These are phyloP conservation scores for Cynopterus sphinx DNA, from an alignment of 2,797 vertebrate genomes.

Conservation along the genomic window DNA sequence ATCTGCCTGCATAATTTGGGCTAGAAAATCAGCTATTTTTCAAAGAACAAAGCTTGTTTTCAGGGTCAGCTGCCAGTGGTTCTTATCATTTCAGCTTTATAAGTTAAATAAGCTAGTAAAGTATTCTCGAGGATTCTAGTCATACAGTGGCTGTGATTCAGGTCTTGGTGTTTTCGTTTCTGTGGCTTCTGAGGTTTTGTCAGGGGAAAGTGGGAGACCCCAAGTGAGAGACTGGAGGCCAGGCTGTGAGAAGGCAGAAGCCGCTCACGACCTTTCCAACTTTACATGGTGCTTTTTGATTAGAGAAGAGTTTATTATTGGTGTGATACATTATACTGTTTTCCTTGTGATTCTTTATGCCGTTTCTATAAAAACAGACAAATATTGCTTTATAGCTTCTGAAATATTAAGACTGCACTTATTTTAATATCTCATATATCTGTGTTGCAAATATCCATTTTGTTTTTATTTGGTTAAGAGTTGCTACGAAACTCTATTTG, in stretches of 20 bases:
- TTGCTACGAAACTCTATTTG: neutral
- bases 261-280: neutral
- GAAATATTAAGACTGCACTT: neutral
- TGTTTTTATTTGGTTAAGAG: slow-evolving; percentile 20
- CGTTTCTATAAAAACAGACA: neutral
- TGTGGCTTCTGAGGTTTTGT: neutral
- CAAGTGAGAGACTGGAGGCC: neutral
- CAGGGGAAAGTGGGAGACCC: neutral
- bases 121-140: neutral
- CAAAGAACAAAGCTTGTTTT: neutral
- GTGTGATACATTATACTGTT: neutral
- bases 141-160: neutral
- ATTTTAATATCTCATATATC: neutral
- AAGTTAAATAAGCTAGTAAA: neutral
- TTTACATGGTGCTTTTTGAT: neutral
- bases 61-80: neutral
- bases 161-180: neutral
- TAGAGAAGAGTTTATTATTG: slow-evolving; percentile 15
- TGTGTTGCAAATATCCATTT: neutral
- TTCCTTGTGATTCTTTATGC: neutral
- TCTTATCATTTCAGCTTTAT: neutral
- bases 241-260: neutral
- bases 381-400: neutral
- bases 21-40: neutral
- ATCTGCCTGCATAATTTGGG: accelerated